phyloP scores from a whole-genome alignment of 2,113 vertebrate genomes.

The Chaetops frenatus region DNA sequence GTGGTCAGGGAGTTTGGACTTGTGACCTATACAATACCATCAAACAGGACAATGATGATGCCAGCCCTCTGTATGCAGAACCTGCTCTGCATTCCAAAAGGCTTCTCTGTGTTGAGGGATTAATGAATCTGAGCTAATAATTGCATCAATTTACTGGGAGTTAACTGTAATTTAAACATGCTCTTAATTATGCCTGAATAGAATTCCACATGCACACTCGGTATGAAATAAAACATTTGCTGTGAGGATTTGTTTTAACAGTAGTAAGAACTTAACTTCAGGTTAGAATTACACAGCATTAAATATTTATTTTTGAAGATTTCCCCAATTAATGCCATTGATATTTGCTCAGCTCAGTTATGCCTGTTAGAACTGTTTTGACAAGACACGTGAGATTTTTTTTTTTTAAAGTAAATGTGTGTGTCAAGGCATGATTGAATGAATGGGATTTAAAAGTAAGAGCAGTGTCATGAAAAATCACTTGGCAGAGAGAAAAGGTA shows the following conservation, averaged over 20 bases:
- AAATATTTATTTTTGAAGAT: background rate
- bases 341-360: background rate
- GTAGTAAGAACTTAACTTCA: background rate
- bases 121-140: background rate
- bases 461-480: conserved; percentile 8
- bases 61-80: background rate
- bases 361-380: background rate
- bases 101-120: background rate
- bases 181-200: background rate
- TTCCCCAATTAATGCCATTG: background rate
- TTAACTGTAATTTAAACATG: conserved; percentile 7
- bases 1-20: background rate
- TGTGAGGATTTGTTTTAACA: background rate
- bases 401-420: background rate
- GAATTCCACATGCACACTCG: background rate
- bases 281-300: background rate
- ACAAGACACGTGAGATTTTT: background rate
- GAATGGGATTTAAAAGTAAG: background rate
- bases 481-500: background rate
- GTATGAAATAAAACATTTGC: background rate
- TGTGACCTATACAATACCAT: background rate
- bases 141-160: background rate
- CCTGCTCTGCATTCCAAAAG: background rate
- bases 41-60: background rate
- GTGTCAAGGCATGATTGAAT: conserved; percentile 23